Conservation (phyloP, 2,888 invertebrate genomes). For the Lasioglossum lativentre region DNA sequence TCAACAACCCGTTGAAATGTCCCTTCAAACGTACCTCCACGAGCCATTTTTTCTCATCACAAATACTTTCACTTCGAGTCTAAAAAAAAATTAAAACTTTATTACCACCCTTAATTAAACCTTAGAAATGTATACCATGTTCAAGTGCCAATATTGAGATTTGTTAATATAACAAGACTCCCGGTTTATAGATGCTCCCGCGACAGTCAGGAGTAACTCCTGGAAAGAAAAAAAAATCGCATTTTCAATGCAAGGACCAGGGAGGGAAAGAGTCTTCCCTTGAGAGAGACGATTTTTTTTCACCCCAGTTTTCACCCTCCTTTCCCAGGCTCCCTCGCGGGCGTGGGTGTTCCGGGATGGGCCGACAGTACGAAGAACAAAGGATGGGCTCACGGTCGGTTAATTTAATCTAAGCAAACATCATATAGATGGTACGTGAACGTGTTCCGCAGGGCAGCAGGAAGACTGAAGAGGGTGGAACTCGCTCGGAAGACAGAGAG, state of each 20-base stretch:
- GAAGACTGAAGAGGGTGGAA: slow-evolving; percentile 58
- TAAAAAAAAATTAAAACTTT: neutral
- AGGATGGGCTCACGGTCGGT: slow-evolving; percentile 79
- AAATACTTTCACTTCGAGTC: neutral
- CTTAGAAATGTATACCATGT: neutral
- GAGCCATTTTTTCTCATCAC: neutral
- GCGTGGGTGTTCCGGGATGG: slow-evolving; percentile 39
- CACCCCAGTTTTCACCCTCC: slow-evolving; percentile 35
- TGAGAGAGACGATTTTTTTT: slow-evolving; percentile 39
- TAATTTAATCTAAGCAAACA: slow-evolving; percentile 84
- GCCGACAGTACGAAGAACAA: slow-evolving; percentile 75
- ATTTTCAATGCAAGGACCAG: slow-evolving; percentile 25
- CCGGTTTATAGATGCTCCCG: neutral
- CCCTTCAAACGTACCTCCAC: too few relatives aligned
- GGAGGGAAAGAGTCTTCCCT: neutral
- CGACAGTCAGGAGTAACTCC: neutral
- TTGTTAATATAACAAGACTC: neutral
- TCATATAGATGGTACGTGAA: slow-evolving; percentile 81
- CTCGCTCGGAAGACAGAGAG: slow-evolving; percentile 49
- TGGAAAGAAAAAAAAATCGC: neutral
- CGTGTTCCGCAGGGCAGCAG: slow-evolving; percentile 74
- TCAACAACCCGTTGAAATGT: neutral
- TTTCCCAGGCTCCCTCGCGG: slow-evolving; percentile 45
- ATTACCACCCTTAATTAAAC: too few relatives aligned
- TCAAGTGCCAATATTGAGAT: neutral